Base-by-base conservation (phyloP, 2,797 vertebrate species). In the Eupleurogrammus muticus region DNA sequence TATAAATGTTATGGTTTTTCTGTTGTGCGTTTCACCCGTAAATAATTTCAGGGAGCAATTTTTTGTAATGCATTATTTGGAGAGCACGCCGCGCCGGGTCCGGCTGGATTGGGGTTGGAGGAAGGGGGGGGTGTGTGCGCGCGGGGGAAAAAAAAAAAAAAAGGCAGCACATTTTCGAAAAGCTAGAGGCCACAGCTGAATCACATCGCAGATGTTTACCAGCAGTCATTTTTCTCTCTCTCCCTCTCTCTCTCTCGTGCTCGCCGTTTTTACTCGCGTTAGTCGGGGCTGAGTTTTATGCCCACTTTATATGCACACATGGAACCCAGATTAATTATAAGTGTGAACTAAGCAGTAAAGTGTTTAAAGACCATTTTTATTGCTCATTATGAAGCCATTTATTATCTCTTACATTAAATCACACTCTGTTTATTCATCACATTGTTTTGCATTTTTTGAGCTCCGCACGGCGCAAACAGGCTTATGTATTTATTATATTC, bases 1-100 rank as follows among this genome's bases (percentile, higher is more conserved):
- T 92, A 92, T 92, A 91, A 92, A 94, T 94, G 92, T 93, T 93
- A 90, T 84, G 82, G 90, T 90, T 92, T n/a, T 28, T 92, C 86
- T 89, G 86, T 89, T 90, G 82, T 90, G 87, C 66, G 48, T 86
- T 89, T 82, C 68, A 59, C 83, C 50, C 50, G 77, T 90, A 88
- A 89, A 93, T 93, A 89, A 92, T 91, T 89, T 90, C 70, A 58
- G 61, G 63, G 74, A 82, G 81, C 72, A 65, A 50, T 81, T 71
- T 82, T 81, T 81, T 77, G 75, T 73, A 56, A 60, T 58, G 63
- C 51, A 52, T 80, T 82, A 69, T 86, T 89, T 51, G 67, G 73
- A 78, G 76, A 58, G 78, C 71, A 68, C 20, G 55, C 80, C 11
- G 2, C 20, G 46, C 12, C n/a, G 0, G 68, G 70, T 69, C 70